phyloP scores from a whole-genome alignment of 2,797 vertebrate species.

The Cryptoblepharus egeriae region DNA sequence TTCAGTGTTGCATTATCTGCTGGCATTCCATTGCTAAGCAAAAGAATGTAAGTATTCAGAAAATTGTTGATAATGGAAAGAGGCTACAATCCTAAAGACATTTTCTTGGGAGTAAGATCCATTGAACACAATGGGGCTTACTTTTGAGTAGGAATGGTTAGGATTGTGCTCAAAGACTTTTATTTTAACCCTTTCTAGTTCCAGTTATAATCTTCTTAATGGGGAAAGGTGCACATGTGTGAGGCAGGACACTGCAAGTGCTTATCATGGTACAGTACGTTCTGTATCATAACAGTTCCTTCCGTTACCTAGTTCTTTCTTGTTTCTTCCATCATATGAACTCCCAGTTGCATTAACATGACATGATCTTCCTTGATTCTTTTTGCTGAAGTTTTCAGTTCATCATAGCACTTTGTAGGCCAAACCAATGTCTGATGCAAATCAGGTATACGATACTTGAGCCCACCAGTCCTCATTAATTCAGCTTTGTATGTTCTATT shows the following conservation, averaged over 20 bases:
- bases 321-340: constrained; percentile 55
- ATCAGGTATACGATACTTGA: neutral
- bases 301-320: neutral
- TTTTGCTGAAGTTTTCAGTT: neutral
- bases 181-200: no score
- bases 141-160: no score
- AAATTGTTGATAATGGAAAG: constrained; percentile 47
- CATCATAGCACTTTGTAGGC: accelerated
- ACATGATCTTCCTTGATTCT: constrained; percentile 19
- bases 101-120: no score
- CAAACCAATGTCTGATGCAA: neutral
- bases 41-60: constrained; percentile 37
- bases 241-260: no score
- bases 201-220: no score
- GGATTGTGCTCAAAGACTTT: no score
- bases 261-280: constrained; percentile 40
- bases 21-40: constrained; percentile 46
- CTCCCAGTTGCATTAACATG: constrained; percentile 36
- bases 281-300: constrained; percentile 29
- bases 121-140: no score
- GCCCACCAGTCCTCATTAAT: neutral
- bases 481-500: neutral
- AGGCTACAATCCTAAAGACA: no score
- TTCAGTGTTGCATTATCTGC: constrained; percentile 42
- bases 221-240: no score